Conservation (phyloP, 2,797 vertebrate species). For the Moxostoma hubbsi region DNA sequence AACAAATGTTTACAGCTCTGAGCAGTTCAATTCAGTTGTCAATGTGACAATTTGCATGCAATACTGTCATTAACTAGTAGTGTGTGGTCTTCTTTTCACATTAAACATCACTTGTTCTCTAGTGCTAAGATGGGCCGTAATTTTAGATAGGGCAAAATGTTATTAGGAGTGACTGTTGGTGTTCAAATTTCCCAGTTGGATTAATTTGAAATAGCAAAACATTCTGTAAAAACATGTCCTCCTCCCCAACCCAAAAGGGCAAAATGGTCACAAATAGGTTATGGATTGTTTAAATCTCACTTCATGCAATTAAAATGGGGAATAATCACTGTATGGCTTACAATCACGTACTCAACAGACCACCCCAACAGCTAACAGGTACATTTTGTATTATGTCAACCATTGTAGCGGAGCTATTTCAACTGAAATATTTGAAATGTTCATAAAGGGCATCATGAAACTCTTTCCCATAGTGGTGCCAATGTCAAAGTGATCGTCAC, state of each 20-base stretch:
- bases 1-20: slow-evolving; percentile 45
- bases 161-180: neutral
- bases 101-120: neutral
- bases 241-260: neutral
- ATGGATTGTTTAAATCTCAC: slow-evolving; percentile 22
- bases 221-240: neutral
- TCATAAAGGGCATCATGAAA: neutral
- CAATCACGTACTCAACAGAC: neutral
- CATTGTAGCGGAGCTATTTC: neutral
- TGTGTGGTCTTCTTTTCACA: slow-evolving; percentile 30
- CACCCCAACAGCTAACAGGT: neutral
- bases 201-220: slow-evolving; percentile 21
- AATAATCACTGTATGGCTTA: neutral
- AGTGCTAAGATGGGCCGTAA: neutral
- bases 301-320: neutral
- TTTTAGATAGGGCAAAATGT: slow-evolving; percentile 7
- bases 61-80: neutral
- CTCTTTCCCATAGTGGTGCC: too few species aligned
- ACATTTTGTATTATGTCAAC: neutral
- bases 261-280: slow-evolving; percentile 9
- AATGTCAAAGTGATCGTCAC: neutral
- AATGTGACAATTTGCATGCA: slow-evolving; percentile 13
- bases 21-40: neutral
- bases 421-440: slow-evolving; percentile 6
- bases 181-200: neutral